A percentile compares a stretch with the other conserved stretches of the same genome.
These are phyloP conservation scores for Mycalesis mineus DNA, from an alignment of 2,888 invertebrate species.

Conservation along the genomic window DNA sequence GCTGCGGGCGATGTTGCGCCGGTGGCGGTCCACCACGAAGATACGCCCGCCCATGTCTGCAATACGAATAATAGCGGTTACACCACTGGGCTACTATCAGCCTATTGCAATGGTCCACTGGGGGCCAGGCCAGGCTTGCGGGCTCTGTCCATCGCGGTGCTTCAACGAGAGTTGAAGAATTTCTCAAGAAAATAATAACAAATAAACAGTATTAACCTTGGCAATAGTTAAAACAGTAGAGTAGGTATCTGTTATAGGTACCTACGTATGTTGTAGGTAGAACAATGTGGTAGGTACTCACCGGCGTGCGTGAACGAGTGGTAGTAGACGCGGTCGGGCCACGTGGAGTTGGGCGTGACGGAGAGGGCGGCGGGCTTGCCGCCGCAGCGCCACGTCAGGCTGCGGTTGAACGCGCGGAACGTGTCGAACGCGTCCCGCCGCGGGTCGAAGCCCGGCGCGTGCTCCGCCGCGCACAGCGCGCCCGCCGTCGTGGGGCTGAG, in stretches of 20 bases:
- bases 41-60: conserved; percentile 94
- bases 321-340: conserved; percentile 95
- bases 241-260: no score
- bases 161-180: no score
- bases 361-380: conserved; percentile 85
- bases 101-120: no score
- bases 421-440: conserved; percentile 87
- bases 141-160: no score
- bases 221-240: no score
- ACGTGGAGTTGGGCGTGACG: conserved; percentile 91
- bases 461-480: conserved; percentile 26
- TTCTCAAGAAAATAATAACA: no score
- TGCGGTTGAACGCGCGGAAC: conserved; percentile 91
- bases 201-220: no score
- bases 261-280: no score
- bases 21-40: conserved; percentile 89
- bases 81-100: no score
- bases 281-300: no score
- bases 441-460: conserved; percentile 74
- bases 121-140: no score
- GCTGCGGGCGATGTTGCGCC: conserved; percentile 50
- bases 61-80: not conserved
- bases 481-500: conserved; percentile 83
- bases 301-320: conserved; percentile 95
- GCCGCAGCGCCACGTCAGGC: conserved; percentile 83